Percentiles rank a stretch among this genome's conserved stretches.
These are phyloP conservation scores for Dicyrtoma fusca DNA, from an alignment of 2,888 invertebrate species.

Conservation along the genomic window DNA sequence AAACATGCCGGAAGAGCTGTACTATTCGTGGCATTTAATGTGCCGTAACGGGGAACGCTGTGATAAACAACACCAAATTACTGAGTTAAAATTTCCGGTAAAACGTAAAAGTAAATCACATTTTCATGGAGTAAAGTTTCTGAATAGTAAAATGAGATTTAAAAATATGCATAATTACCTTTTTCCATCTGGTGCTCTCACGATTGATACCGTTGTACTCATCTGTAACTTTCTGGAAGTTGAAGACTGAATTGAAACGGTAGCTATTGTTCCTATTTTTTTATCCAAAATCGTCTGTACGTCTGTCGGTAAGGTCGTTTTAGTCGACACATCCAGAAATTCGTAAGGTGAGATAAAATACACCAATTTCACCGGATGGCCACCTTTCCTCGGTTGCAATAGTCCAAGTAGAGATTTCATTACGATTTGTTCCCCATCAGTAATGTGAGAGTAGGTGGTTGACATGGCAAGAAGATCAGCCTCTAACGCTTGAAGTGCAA, in stretches of 20 bases:
- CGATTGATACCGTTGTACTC: slow-evolving; percentile 67
- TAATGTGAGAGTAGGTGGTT: slow-evolving; percentile 48
- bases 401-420: slow-evolving; percentile 84
- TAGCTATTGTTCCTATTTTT: slow-evolving; percentile 81
- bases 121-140: neutral
- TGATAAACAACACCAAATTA: slow-evolving; percentile 6
- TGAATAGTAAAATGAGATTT: neutral
- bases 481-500: slow-evolving; percentile 88
- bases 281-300: slow-evolving; percentile 68
- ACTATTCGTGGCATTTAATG: slow-evolving; percentile 80
- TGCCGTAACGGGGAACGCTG: slow-evolving; percentile 78
- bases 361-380: slow-evolving; percentile 90
- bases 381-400: slow-evolving; percentile 78
- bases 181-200: slow-evolving; percentile 73
- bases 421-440: slow-evolving; percentile 50
- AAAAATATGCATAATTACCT: slow-evolving; percentile 63
- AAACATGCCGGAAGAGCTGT: slow-evolving; percentile 89
- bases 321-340: slow-evolving; percentile 75
- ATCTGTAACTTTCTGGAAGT: slow-evolving; percentile 79
- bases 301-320: slow-evolving; percentile 73
- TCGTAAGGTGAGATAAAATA: slow-evolving; percentile 95
- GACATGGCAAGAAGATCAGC: slow-evolving; percentile 71
- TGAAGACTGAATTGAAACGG: slow-evolving; percentile 86
- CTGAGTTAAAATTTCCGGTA: neutral
- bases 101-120: neutral